A percentile compares a stretch with the other conserved stretches of the same genome.
Conservation (phyloP, 2,888 invertebrate genomes). For the Prosopocoilus inquinatus region DNA sequence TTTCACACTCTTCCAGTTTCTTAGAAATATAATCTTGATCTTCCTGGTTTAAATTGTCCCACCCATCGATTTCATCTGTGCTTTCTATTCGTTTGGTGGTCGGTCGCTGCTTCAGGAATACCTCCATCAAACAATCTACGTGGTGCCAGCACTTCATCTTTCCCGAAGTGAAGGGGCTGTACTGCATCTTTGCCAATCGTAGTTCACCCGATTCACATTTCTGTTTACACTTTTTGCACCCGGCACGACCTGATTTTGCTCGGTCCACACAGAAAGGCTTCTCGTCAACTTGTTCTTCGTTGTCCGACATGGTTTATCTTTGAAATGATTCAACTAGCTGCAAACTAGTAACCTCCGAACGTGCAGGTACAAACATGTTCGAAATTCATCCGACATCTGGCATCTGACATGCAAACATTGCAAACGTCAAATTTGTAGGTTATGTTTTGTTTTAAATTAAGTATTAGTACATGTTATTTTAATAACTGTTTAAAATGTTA, state of each 20-base stretch:
- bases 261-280: slow-evolving; percentile 71
- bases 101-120: slow-evolving; percentile 73
- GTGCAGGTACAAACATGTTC: too few species aligned
- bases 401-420: too few species aligned
- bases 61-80: slow-evolving; percentile 77
- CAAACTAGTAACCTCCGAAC: too few species aligned
- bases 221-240: slow-evolving; percentile 84
- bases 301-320: slow-evolving; percentile 10
- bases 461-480: too few species aligned
- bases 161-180: slow-evolving; percentile 73
- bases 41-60: slow-evolving; percentile 63
- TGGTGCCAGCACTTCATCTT: slow-evolving; percentile 86
- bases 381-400: too few species aligned
- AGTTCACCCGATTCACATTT: slow-evolving; percentile 71
- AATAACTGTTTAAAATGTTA: too few species aligned
- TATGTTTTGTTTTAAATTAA: too few species aligned
- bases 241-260: slow-evolving; percentile 77
- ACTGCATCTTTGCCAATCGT: slow-evolving; percentile 72
- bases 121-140: slow-evolving; percentile 75
- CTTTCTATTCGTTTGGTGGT: slow-evolving; percentile 80
- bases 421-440: too few species aligned
- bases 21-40: slow-evolving; percentile 65
- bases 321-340: too few species aligned
- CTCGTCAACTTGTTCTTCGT: slow-evolving; percentile 37
- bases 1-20: slow-evolving; percentile 63